Evolutionary conservation across 1,140 invertebrate genomes (phyloP).

Genomic region (Scaptomyza pallida): DNA sequence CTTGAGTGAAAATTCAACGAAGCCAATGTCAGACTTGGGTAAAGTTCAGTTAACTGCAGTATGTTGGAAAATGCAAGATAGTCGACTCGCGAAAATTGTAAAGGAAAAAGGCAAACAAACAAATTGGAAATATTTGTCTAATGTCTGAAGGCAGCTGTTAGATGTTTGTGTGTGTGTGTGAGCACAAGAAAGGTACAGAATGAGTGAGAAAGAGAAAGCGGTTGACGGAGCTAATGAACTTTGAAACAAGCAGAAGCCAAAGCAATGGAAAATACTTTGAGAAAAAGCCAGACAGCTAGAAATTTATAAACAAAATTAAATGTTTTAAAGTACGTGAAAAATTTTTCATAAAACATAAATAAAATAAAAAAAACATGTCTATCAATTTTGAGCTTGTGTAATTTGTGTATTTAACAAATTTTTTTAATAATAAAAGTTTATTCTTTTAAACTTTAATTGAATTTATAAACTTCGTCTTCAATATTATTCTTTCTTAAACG

Average conservation of each 20-base stretch:
- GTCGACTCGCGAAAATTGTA: constrained; percentile 47
- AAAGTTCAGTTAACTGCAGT: constrained; percentile 7
- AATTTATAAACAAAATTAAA: constrained; percentile 9
- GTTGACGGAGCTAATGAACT: constrained; percentile 61
- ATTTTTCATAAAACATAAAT: no score
- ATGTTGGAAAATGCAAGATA: constrained; percentile 32
- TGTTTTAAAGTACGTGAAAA: no score
- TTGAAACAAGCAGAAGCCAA: constrained; percentile 62
- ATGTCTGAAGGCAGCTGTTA: constrained; percentile 66
- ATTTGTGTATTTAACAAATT: no score
- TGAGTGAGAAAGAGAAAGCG: constrained; percentile 5
- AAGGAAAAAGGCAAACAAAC: constrained; percentile 54
- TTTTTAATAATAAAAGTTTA: no score
- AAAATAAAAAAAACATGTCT: no score
- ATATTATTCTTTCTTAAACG: no score
- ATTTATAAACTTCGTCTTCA: no score
- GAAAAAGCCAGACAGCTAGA: not conserved
- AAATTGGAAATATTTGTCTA: constrained; percentile 76
- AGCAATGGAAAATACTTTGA: constrained; percentile 45
- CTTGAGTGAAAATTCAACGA: not conserved
- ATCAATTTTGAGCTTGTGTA: no score
- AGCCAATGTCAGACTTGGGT: constrained; percentile 44
- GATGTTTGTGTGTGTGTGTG: constrained; percentile 39
- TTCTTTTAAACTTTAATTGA: no score
- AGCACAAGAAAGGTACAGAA: not conserved